Conservation (phyloP, 2,797 vertebrate species). For the Microcaecilia unicolor region DNA sequence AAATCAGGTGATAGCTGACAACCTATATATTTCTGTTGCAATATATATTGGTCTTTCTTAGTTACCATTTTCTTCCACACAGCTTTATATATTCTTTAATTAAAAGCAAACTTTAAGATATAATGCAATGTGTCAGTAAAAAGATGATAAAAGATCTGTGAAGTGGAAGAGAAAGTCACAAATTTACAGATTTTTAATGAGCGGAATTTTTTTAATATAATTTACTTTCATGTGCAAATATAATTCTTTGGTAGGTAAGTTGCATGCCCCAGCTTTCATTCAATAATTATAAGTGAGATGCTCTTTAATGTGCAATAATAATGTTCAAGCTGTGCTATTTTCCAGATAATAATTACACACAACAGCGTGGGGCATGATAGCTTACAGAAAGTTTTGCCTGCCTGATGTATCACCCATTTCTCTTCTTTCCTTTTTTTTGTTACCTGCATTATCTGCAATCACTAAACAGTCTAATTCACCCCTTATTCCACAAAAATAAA, state of each 20-base stretch:
- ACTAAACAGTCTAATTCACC: slow-evolving; percentile 26
- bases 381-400: slow-evolving; percentile 51
- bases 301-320: slow-evolving; percentile 77
- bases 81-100: slow-evolving; percentile 44
- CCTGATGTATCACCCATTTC: slow-evolving; percentile 29
- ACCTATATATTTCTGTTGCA: not conserved
- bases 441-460: slow-evolving; percentile 17
- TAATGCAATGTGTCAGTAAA: slow-evolving; percentile 34
- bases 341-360: slow-evolving; percentile 78
- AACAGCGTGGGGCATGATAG: slow-evolving; percentile 64
- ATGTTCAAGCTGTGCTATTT: slow-evolving; percentile 72
- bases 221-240: slow-evolving; percentile 27
- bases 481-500: slow-evolving; percentile 35
- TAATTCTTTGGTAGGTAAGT: slow-evolving; percentile 60
- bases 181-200: slow-evolving; percentile 42
- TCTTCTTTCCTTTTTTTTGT: slow-evolving; percentile 5
- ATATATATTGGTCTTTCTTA: not conserved
- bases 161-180: slow-evolving; percentile 34
- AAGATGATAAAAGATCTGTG: slow-evolving; percentile 18
- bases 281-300: slow-evolving; percentile 77
- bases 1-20: too few relatives aligned
- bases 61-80: slow-evolving; percentile 31
- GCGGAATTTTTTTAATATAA: slow-evolving; percentile 24
- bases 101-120: slow-evolving; percentile 45
- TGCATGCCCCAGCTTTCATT: slow-evolving; percentile 65